Base-by-base conservation (phyloP, 2,797 vertebrate species). In the Gobionotothen gibberifrons region DNA sequence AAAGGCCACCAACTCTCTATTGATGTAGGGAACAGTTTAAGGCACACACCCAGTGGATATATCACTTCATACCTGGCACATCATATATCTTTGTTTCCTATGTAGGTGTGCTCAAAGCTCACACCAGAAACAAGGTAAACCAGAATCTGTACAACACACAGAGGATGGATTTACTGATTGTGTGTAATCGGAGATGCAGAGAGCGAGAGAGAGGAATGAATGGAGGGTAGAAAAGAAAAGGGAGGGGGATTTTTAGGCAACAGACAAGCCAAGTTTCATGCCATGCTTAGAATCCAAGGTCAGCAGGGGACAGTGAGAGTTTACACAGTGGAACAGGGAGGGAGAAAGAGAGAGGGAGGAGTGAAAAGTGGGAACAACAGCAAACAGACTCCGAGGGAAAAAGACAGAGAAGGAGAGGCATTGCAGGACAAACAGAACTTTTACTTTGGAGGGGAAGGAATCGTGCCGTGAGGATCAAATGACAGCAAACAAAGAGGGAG, bases 251-350 rank as follows among this genome's bases (percentile, higher is more conserved):
- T 79, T 83, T 78, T 39, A 70, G 77, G 76, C 54, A 49, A 73
- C 9, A 67, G 69, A 81, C 72, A 55, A 82, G 82, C 85, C 75
- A 75, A 88, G 84, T 87, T 87, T 87, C 86, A 79, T 85, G 83
- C 84, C 76, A 83, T 76, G 79, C 74, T 79, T 75, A 2, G 48
- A 85, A 84, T 83, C 83, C 89, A 90, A 92, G 91, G 89, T 93
- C 88, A 86, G 82, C 85, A 46, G 67, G 86, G 85, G 85, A 89
- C 69, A 76, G 79, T 21, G 81, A 85, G 87, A 70, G 84, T 91
- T 90, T 89, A 79, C 90, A 82, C 76, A 86, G 85, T 57, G 86
- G 65, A 75, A 29, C 36, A 74, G 81, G 62, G 85, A 79, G 80
- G 54, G 84, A 81, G 76, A 80, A 55, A 19, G 69, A 59, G 29